Evolutionary conservation across 1,140 invertebrate genomes (phyloP).

Genomic region (Euura lappo): DNA sequence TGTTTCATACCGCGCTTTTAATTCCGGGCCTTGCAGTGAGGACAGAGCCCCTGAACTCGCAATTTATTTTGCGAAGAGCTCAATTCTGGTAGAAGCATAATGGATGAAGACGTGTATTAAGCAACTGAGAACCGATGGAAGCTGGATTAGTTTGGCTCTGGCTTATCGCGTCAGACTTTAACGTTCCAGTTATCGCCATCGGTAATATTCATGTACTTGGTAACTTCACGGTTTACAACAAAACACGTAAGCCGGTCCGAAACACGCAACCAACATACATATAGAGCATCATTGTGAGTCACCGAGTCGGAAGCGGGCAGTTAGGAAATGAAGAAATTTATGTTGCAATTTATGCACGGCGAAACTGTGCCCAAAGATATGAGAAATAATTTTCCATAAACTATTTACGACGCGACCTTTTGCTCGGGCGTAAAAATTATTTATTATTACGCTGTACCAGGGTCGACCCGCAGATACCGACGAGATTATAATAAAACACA

Average conservation of each 20-base stretch:
- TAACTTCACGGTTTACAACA: background rate
- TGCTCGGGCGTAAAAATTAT: background rate
- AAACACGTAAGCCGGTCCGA: background rate
- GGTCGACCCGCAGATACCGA: background rate
- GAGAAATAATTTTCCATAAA: slow-evolving; percentile 2
- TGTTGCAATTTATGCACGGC: background rate
- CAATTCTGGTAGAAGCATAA: no score
- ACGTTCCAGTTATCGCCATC: no score
- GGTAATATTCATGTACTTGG: no score
- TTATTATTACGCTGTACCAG: background rate
- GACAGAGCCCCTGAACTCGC: no score
- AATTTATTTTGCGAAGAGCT: no score
- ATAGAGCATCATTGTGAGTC: no score
- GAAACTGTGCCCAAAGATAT: background rate
- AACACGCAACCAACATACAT: background rate
- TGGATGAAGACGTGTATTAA: no score
- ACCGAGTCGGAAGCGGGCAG: background rate
- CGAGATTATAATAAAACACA: background rate
- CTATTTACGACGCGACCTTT: background rate
- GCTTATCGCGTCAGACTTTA: no score
- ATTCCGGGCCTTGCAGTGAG: no score
- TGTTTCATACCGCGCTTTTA: no score
- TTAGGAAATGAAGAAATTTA: slow-evolving; percentile 6
- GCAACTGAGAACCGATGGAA: no score
- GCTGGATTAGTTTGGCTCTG: no score